Evolutionary conservation across 1,140 invertebrate species (phyloP).

Genomic region (Sarcophaga peregrina): DNA sequence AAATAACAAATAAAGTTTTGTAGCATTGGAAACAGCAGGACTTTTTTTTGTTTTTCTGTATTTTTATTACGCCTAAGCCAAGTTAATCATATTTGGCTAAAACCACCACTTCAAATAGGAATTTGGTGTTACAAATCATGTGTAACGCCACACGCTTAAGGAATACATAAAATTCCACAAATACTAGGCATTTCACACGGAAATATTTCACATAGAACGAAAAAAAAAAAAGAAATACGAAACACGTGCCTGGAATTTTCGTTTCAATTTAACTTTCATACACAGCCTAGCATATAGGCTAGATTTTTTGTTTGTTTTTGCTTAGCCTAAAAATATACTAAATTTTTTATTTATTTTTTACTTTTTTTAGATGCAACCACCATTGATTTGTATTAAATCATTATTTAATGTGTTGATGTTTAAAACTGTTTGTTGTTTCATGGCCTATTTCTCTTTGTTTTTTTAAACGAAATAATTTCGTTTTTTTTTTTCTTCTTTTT

Average conservation of each 20-base stretch:
- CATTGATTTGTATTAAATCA: conserved; percentile 1
- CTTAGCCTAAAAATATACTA: background rate
- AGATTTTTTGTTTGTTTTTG: background rate
- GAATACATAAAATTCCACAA: conserved; percentile 6
- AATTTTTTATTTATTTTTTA: background rate
- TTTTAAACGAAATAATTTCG: too few relatives aligned
- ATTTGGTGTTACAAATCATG: conserved; percentile 40
- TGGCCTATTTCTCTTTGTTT: too few relatives aligned
- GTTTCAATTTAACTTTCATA: background rate
- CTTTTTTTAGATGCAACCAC: background rate
- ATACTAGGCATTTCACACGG: background rate
- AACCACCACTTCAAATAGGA: conserved; percentile 9
- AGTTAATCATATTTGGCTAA: conserved; percentile 34
- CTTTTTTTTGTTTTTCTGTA: background rate
- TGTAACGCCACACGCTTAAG: background rate
- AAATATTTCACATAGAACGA: too few relatives aligned
- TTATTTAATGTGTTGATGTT: conserved; percentile 4
- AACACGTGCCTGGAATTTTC: conserved; percentile 14
- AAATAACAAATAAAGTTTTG: conserved; percentile 26
- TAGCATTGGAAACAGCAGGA: background rate
- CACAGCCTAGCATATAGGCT: background rate
- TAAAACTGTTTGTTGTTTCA: background rate
- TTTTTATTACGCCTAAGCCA: conserved; percentile 17
- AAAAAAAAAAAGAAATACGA: background rate
- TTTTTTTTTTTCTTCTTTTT: too few relatives aligned